Percentiles rank a stretch among this genome's conserved stretches.
Evolutionary conservation across 2,888 invertebrate species (phyloP).

Genomic region (Argyresthia goedartella): DNA sequence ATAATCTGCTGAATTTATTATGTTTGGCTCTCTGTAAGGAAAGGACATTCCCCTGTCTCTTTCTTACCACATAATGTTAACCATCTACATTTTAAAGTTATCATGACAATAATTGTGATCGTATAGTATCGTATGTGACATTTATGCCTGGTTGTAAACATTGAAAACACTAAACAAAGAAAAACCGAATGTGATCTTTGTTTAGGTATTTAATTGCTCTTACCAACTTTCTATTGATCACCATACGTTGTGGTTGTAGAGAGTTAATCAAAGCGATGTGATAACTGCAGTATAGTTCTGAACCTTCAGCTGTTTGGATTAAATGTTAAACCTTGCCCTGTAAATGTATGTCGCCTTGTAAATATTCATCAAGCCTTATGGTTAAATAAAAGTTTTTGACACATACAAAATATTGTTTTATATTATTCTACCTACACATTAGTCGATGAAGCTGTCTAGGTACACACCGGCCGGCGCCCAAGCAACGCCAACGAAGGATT

Average conservation of each 20-base stretch:
- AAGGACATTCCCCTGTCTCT: neutral
- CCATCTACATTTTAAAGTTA: neutral
- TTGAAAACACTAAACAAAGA: no score
- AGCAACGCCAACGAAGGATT: no score
- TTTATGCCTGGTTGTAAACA: no score
- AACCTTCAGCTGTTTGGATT: conserved; percentile 44
- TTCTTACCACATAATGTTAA: neutral
- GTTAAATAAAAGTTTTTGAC: conserved; percentile 57
- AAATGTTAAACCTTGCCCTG: conserved; percentile 65
- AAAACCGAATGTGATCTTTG: no score
- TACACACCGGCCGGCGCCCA: no score
- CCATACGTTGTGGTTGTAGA: neutral
- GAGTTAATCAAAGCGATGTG: conserved; percentile 30
- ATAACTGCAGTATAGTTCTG: conserved; percentile 48
- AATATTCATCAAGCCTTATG: conserved; percentile 68
- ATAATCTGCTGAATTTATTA: conserved; percentile 21
- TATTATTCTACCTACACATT: no score
- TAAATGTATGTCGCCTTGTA: conserved; percentile 59
- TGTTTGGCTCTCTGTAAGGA: conserved; percentile 33
- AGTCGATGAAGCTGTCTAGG: no score
- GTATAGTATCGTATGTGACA: no score
- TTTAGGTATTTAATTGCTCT: no score
- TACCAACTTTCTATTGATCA: no score
- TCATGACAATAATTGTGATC: neutral
- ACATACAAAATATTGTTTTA: conserved; percentile 41